These are phyloP conservation scores for Promerops cafer DNA, from an alignment of 2,113 vertebrate species.

Conservation along the genomic window DNA sequence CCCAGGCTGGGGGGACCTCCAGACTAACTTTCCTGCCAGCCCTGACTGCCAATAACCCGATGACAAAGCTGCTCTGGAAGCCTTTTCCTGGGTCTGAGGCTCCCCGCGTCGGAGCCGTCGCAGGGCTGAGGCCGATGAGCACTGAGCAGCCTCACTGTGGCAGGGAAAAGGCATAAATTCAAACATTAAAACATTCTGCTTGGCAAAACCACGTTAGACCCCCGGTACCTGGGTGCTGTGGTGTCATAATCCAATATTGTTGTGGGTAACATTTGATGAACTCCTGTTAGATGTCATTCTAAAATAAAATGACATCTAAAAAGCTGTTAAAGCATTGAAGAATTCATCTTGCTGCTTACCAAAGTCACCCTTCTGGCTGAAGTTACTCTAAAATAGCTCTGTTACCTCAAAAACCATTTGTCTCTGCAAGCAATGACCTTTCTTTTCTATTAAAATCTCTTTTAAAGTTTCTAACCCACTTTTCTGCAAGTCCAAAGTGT, in stretches of 20 bases:
- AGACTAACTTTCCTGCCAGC: background rate
- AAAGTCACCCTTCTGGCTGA: background rate
- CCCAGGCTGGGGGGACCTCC: background rate
- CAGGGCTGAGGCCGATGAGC: rapidly evolving
- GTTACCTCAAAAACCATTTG: background rate
- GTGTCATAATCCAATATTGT: background rate
- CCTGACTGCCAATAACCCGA: rapidly evolving
- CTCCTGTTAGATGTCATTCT: background rate
- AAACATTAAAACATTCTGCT: background rate
- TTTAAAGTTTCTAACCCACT: background rate
- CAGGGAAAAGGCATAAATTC: background rate
- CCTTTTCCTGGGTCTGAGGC: rapidly evolving
- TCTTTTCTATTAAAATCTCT: background rate
- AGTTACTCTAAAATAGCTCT: background rate
- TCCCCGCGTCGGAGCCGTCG: rapidly evolving
- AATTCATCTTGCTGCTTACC: background rate
- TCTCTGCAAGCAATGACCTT: background rate
- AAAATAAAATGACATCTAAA: too few species aligned
- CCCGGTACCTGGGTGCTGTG: background rate
- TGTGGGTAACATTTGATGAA: background rate
- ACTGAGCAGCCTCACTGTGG: rapidly evolving
- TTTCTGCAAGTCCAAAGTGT: background rate
- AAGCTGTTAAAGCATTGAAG: background rate
- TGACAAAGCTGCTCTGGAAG: background rate
- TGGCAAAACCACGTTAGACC: background rate